Percentiles rank a stretch among this genome's conserved stretches.
Evolutionary conservation across 2,888 invertebrate species (phyloP).

Genomic region (Encarsia formosa): DNA sequence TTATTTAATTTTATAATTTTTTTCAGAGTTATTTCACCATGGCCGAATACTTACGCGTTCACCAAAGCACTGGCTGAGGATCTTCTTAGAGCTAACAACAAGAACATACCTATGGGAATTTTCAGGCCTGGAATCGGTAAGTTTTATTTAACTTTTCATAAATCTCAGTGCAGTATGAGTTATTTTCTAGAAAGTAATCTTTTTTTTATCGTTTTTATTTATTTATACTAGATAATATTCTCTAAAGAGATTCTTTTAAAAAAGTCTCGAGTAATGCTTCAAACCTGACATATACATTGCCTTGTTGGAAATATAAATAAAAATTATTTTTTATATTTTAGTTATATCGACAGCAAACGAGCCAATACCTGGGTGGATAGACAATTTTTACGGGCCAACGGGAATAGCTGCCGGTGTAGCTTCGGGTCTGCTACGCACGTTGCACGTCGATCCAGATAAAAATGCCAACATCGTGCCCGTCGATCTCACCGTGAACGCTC

Average conservation of each 20-base stretch:
- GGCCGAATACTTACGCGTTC: slow-evolving; percentile 84
- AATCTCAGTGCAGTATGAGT: background rate
- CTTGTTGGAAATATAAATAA: background rate
- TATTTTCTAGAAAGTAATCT: background rate
- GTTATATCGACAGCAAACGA: slow-evolving; percentile 61
- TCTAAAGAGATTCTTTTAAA: too few relatives aligned
- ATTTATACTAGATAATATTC: too few relatives aligned
- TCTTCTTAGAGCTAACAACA: slow-evolving; percentile 58
- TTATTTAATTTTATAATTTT: too few relatives aligned
- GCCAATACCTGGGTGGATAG: slow-evolving; percentile 69
- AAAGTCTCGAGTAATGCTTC: too few relatives aligned
- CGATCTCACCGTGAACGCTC: slow-evolving; percentile 66
- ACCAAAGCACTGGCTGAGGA: slow-evolving; percentile 82
- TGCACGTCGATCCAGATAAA: slow-evolving; percentile 59
- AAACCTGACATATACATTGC: too few relatives aligned
- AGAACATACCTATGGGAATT: slow-evolving; percentile 67
- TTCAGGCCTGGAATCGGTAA: slow-evolving; percentile 77
- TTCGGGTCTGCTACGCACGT: slow-evolving; percentile 65
- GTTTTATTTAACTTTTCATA: slow-evolving; percentile 22
- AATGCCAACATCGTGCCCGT: slow-evolving; percentile 73
- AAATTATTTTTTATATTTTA: slow-evolving; percentile 35
- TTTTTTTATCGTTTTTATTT: background rate
- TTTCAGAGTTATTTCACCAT: slow-evolving; percentile 42
- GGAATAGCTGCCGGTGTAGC: slow-evolving; percentile 60
- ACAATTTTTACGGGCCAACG: slow-evolving; percentile 75